These are phyloP conservation scores for Syngnathus rostellatus DNA, from an alignment of 2,797 vertebrate genomes.

Conservation along the genomic window DNA sequence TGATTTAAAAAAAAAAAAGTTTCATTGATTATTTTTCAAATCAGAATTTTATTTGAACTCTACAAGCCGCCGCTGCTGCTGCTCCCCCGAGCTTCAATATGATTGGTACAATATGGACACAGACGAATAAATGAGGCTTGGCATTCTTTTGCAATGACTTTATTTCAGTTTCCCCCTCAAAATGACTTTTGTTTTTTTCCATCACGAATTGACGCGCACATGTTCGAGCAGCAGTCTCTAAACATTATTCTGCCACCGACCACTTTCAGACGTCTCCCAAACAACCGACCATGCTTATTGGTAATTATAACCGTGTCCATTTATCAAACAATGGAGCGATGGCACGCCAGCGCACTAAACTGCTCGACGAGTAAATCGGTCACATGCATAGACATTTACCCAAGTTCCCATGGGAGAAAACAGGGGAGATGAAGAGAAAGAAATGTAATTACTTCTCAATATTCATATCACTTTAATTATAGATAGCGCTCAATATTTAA, in stretches of 20 bases:
- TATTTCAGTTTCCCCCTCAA: too few relatives aligned
- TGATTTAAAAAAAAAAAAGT: not conserved
- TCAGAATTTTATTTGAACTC: too few relatives aligned
- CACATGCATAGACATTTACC: slow-evolving; percentile 9
- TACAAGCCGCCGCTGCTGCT: too few relatives aligned
- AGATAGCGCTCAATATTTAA: slow-evolving; percentile 8
- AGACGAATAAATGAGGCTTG: too few relatives aligned
- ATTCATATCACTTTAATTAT: slow-evolving; percentile 21
- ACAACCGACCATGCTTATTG: not conserved
- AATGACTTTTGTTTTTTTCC: too few relatives aligned
- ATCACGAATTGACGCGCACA: too few relatives aligned
- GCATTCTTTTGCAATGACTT: too few relatives aligned
- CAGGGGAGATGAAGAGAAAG: slow-evolving; percentile 8
- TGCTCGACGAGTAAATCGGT: not conserved
- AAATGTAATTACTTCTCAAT: slow-evolving; percentile 2
- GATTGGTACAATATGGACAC: too few relatives aligned
- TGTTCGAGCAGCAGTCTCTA: too few relatives aligned
- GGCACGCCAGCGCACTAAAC: not conserved
- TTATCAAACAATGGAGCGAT: not conserved
- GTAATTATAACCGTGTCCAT: not conserved
- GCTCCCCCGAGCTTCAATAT: too few relatives aligned
- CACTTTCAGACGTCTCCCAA: too few relatives aligned
- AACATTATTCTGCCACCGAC: too few relatives aligned
- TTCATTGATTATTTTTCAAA: not conserved
- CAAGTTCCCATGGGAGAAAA: slow-evolving; percentile 43